Base-by-base conservation (phyloP, 2,888 invertebrate species). In the Drosophila suboccidentalis region DNA sequence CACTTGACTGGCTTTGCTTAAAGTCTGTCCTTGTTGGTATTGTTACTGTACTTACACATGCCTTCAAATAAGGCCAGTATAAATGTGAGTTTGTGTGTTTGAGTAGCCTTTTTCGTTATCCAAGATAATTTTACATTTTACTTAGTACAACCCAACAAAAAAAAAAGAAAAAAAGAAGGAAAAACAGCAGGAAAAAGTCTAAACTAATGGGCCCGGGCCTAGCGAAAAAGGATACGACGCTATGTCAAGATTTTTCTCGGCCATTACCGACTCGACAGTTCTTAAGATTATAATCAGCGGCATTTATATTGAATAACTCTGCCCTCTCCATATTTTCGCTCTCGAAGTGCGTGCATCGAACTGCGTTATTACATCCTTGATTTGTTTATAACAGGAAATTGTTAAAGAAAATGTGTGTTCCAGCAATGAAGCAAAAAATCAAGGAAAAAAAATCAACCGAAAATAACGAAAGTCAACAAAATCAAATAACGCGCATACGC, bases 361-460 rank as follows among this genome's bases (percentile, higher is more conserved):
- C 88, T 88, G 90, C 87, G 90, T 84, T 90, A 89, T 90, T 90
- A 86, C 89, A 90, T 89, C 89, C 90, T 78, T 82, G 78, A 90
- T 89, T 85, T 87, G 83, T 85, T 87, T 86, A 87, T 78, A 89
- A 81, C 76, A 73, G 86, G 86, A 87, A 87, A 87, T 87, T 89
- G 81, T 87, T 89, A 87, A 85, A 61, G 70, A 80, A 82, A 74
- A 85, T 75, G 60, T 75, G 60, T 75, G 55, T 53, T 53, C 29
- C 38, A 29, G 43, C 43, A 57, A 54, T 54, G 53, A 51, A 58
- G 15, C 43, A 19, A n/a, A 32, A 15, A 17, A 58, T n/a, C n/a
- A n/a, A n/a, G n/a, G n/a, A n/a, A n/a, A 19, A 10, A 38, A 29
- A 13, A 55, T 19, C 13, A 34, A n/a, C 19, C 15, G 36, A 46